Conservation (phyloP, 1,140 invertebrate genomes). For the Magallana ariakensis region DNA sequence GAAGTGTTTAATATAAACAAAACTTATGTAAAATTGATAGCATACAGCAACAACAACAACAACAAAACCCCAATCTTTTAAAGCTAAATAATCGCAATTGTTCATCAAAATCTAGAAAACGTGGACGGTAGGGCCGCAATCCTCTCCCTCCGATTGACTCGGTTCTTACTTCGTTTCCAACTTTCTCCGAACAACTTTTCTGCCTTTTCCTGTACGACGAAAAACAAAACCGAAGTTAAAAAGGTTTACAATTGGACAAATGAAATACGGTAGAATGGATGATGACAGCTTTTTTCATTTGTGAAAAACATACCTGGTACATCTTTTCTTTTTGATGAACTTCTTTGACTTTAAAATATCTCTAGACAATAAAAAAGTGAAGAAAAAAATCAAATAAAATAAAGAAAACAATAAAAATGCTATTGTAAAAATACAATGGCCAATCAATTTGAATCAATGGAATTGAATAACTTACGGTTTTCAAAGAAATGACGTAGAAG, state of each 20-base stretch:
- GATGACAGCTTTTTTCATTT: no score
- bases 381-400: background rate
- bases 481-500: constrained; percentile 42
- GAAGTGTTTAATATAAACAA: no score
- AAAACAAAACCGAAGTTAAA: no score
- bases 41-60: no score
- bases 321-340: constrained; percentile 18
- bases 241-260: no score
- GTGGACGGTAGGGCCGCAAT: background rate
- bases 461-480: background rate
- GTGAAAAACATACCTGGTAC: constrained; percentile 40
- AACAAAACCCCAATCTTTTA: no score
- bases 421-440: background rate
- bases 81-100: no score
- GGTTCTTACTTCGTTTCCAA: constrained; percentile 44
- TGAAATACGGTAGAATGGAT: no score
- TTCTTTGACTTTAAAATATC: constrained; percentile 13
- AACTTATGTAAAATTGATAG: no score
- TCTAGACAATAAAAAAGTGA: background rate
- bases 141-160: constrained; percentile 25
- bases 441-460: background rate
- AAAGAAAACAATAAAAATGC: background rate
- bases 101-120: background rate
- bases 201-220: constrained; percentile 45
- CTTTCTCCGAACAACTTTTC: constrained; percentile 44